phyloP scores from a whole-genome alignment of 2,888 invertebrate genomes.

The Tetanocera ferruginea region DNA sequence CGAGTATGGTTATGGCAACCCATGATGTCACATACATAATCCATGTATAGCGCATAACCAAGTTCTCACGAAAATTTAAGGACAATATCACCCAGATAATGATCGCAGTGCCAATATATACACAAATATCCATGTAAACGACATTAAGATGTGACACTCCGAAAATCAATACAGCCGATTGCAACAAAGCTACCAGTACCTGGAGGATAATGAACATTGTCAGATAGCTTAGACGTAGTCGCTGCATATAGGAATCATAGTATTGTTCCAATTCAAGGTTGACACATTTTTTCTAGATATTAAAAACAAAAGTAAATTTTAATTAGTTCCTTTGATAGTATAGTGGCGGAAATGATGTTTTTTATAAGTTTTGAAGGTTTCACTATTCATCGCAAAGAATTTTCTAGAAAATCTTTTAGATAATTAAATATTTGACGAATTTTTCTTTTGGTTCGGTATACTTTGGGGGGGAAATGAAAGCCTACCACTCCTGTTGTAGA shows the following conservation, averaged over 20 bases:
- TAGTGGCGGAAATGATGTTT: not conserved
- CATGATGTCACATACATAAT: conserved; percentile 69
- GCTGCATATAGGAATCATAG: conserved; percentile 81
- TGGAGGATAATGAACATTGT: conserved; percentile 82
- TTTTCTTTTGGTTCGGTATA: too few species aligned
- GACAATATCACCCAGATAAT: conserved; percentile 66
- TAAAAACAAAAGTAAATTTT: conserved; percentile 26
- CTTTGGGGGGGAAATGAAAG: too few species aligned
- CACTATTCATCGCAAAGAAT: too few species aligned
- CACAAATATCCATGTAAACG: conserved; percentile 65
- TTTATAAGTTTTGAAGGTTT: too few species aligned
- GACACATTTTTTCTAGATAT: conserved; percentile 81
- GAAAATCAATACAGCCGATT: conserved; percentile 58
- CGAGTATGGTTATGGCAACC: conserved; percentile 71
- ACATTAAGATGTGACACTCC: conserved; percentile 55
- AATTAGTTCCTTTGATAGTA: not conserved
- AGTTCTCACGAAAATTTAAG: conserved; percentile 64
- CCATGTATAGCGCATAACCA: conserved; percentile 67
- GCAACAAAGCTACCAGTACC: conserved; percentile 75
- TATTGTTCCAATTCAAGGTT: conserved; percentile 81
- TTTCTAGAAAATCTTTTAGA: too few species aligned
- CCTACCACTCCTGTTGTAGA: too few species aligned
- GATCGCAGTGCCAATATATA: conserved; percentile 61
- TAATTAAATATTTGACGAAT: too few species aligned
- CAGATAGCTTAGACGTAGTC: conserved; percentile 83